Percentiles rank a stretch among this genome's conserved stretches.
Evolutionary conservation across 1,140 invertebrate species (phyloP).

Genomic region (Meloidogyne hapla): DNA sequence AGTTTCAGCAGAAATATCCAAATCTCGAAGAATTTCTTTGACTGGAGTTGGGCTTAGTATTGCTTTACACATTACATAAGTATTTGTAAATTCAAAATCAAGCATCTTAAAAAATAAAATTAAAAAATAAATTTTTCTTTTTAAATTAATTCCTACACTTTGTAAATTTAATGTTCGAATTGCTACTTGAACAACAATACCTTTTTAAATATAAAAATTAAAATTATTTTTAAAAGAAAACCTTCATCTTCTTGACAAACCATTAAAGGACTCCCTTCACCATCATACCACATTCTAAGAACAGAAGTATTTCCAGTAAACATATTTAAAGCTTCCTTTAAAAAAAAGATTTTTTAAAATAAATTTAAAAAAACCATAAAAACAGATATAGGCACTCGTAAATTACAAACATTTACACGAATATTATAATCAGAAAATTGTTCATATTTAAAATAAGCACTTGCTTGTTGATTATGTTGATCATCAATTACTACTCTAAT

Average conservation of each 20-base stretch:
- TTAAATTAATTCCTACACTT: background rate
- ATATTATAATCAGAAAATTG: slow-evolving; percentile 22
- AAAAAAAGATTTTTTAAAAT: background rate
- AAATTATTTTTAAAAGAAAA: background rate
- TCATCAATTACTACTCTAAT: slow-evolving; percentile 23
- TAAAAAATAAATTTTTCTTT: background rate
- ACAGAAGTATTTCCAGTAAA: slow-evolving; percentile 22
- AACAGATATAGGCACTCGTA: slow-evolving; percentile 10
- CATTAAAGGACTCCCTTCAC: slow-evolving; percentile 13
- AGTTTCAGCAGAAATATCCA: slow-evolving; percentile 23
- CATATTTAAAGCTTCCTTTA: slow-evolving; percentile 25
- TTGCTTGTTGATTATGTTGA: slow-evolving; percentile 25
- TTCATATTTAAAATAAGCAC: slow-evolving; percentile 20
- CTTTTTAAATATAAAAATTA: background rate
- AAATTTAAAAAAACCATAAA: slow-evolving; percentile 9
- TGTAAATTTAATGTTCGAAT: slow-evolving; percentile 21
- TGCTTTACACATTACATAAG: slow-evolving; percentile 10
- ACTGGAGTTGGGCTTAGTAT: slow-evolving; percentile 12
- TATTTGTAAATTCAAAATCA: slow-evolving; percentile 22
- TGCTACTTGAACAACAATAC: slow-evolving; percentile 18
- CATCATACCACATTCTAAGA: slow-evolving; percentile 11
- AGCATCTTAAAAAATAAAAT: background rate
- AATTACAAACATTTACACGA: slow-evolving; percentile 13
- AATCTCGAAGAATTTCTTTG: slow-evolving; percentile 13
- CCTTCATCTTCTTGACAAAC: slow-evolving; percentile 20